Conservation (phyloP, 2,888 invertebrate species). For the Allolobophora icterica region DNA sequence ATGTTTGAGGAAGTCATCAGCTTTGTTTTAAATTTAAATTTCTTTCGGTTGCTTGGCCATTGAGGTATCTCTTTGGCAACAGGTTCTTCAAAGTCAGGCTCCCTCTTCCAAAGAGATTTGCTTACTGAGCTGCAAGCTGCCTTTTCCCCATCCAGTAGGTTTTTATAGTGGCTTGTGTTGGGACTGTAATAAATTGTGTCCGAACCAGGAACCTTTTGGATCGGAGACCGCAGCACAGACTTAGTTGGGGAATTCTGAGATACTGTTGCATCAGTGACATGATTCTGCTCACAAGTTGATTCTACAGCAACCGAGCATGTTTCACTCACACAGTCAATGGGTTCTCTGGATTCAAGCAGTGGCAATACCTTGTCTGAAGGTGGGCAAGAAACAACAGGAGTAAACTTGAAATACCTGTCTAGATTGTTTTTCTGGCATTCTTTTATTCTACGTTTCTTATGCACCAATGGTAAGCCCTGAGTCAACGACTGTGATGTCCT, state of each 20-base stretch:
- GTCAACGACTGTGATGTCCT: background rate
- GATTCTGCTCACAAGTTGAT: background rate
- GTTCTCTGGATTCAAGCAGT: background rate
- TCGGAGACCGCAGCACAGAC: background rate
- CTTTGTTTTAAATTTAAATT: background rate
- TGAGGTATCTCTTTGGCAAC: background rate
- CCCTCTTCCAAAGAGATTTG: background rate
- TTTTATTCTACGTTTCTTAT: background rate
- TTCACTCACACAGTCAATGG: background rate
- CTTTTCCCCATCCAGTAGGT: background rate
- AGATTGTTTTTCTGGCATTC: conserved; percentile 3
- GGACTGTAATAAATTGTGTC: conserved; percentile 23
- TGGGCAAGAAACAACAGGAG: background rate
- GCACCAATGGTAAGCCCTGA: background rate
- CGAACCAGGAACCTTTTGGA: conserved; percentile 23
- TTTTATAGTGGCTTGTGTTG: background rate
- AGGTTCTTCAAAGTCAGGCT: background rate
- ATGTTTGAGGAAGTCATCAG: background rate
- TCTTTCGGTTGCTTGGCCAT: background rate
- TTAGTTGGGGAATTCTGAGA: background rate
- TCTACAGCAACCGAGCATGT: background rate
- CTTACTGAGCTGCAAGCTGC: background rate
- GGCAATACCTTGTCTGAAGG: background rate
- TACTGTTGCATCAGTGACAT: background rate
- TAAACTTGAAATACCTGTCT: background rate